These are phyloP conservation scores for Calosoma granatense DNA, from an alignment of 1,140 invertebrate genomes.

Conservation along the genomic window DNA sequence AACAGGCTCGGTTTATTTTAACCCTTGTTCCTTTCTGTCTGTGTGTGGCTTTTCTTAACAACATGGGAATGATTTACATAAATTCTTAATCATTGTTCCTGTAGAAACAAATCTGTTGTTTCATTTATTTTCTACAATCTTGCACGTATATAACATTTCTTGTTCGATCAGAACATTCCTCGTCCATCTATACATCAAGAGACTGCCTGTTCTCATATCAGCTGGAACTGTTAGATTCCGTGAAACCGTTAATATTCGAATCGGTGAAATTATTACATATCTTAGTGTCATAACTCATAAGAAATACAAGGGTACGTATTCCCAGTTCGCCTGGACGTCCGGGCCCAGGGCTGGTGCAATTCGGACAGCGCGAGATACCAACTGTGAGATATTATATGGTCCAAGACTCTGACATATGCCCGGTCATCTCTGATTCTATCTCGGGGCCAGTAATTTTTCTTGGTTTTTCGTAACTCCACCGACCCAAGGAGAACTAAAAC, in stretches of 20 bases:
- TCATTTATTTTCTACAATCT: too few relatives aligned
- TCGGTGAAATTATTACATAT: constrained; percentile 8
- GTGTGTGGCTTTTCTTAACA: too few relatives aligned
- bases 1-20: too few relatives aligned
- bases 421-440: constrained; percentile 8
- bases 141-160: too few relatives aligned
- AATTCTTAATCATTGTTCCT: too few relatives aligned
- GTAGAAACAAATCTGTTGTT: too few relatives aligned
- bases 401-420: constrained; percentile 2
- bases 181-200: too few relatives aligned
- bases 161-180: too few relatives aligned
- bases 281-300: constrained; percentile 2
- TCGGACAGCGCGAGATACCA: neutral
- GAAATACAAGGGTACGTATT: neutral
- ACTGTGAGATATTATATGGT: constrained; percentile 3
- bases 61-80: too few relatives aligned
- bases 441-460: constrained; percentile 1
- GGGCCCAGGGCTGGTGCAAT: neutral
- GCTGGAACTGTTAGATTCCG: too few relatives aligned
- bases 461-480: neutral
- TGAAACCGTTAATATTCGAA: constrained; percentile 6
- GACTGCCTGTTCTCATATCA: too few relatives aligned
- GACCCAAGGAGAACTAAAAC: neutral
- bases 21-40: too few relatives aligned
- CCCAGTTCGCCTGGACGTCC: neutral